Conservation (phyloP, 2,113 vertebrate genomes). For the Empidonax traillii region DNA sequence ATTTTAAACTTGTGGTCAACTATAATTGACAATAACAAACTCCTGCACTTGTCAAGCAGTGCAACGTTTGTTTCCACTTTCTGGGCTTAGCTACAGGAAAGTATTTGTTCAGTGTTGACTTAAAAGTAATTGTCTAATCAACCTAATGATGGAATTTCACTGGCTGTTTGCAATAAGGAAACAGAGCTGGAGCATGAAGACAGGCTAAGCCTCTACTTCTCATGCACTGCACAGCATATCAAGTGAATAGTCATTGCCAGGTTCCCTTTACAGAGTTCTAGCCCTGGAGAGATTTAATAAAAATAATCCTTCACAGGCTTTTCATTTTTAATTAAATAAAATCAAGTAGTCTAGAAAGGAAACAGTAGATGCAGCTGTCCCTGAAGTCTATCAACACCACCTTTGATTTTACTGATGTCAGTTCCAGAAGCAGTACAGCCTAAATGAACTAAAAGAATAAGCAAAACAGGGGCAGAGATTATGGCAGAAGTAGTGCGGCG, state of each 20-base stretch:
- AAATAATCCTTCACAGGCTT: background rate
- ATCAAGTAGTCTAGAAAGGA: background rate
- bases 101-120: constrained; percentile 52
- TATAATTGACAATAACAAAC: constrained; percentile 47
- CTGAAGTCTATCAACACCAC: background rate
- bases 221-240: background rate
- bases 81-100: constrained; percentile 38
- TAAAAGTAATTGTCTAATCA: constrained; percentile 65
- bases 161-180: constrained; percentile 16
- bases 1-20: constrained; percentile 55
- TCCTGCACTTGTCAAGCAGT: constrained; percentile 58
- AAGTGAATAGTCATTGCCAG: background rate
- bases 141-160: constrained; percentile 21
- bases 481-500: background rate
- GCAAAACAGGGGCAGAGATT: background rate
- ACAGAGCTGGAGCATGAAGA: background rate
- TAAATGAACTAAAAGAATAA: background rate
- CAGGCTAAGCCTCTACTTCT: constrained; percentile 11
- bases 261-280: background rate
- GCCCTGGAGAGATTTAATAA: background rate
- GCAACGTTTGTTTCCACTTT: constrained; percentile 58
- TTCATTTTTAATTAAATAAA: constrained; percentile 4
- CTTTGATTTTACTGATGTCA: background rate
- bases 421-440: background rate
- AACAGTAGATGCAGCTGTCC: background rate